Conservation (phyloP, 2,888 invertebrate species). For the Harpagoxenus sublaevis region DNA sequence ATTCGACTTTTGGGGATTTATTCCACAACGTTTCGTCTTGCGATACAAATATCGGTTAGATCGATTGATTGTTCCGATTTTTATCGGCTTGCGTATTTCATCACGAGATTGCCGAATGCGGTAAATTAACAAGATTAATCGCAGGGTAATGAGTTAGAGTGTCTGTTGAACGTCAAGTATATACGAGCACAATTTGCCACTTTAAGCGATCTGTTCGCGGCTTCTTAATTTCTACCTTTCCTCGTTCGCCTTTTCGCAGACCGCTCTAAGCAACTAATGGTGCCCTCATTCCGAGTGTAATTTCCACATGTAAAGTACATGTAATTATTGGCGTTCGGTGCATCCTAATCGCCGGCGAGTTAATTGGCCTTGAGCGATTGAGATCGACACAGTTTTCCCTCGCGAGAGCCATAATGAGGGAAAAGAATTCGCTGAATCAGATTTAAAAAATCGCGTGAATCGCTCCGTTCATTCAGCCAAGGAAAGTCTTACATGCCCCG, state of each 20-base stretch:
- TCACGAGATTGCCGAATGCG: background rate
- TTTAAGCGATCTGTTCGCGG: background rate
- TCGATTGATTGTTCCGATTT: conserved; percentile 4
- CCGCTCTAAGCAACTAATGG: background rate
- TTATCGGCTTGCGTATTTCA: conserved; percentile 2
- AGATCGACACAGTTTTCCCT: conserved; percentile 27
- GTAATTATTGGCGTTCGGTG: background rate
- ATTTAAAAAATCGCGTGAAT: conserved; percentile 45
- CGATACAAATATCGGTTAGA: background rate
- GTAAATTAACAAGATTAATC: background rate
- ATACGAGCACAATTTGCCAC: background rate
- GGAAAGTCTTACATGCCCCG: conserved; percentile 56
- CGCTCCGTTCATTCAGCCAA: conserved; percentile 34
- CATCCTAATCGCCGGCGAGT: conserved; percentile 27
- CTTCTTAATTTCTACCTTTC: background rate
- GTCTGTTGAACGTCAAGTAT: background rate
- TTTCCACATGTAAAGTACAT: background rate
- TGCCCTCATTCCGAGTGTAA: background rate
- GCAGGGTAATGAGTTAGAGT: background rate
- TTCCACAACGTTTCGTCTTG: background rate
- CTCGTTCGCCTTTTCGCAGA: background rate
- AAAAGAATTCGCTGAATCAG: conserved; percentile 34
- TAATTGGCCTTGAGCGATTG: conserved; percentile 37
- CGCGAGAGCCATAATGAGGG: background rate
- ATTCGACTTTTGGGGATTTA: background rate